Conservation (phyloP, 2,888 invertebrate genomes). For the Cheilosia pagana region DNA sequence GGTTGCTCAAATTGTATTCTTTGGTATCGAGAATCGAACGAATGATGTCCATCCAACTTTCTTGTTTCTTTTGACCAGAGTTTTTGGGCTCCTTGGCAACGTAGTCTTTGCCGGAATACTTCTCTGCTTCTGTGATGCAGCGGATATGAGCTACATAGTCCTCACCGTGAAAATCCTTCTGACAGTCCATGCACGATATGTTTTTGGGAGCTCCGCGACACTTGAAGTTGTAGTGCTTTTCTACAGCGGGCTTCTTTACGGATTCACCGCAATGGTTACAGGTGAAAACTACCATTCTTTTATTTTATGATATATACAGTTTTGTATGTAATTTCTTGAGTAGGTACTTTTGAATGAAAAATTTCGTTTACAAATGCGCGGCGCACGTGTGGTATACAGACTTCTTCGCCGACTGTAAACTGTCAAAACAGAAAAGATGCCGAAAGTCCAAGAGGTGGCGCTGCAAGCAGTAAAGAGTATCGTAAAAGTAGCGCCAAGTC, state of each 20-base stretch:
- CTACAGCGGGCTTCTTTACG: conserved; percentile 95
- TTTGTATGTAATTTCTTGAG: conserved; percentile 1
- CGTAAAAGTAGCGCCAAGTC: rapidly evolving
- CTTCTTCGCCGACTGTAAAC: conserved; percentile 1
- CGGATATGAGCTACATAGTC: conserved; percentile 91
- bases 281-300: conserved; percentile 93
- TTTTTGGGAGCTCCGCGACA: conserved; percentile 88
- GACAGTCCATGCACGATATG: conserved; percentile 96
- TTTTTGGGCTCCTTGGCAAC: conserved; percentile 88
- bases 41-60: conserved; percentile 87
- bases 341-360: conserved; percentile 7
- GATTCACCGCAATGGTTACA: conserved; percentile 96
- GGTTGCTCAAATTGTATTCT: conserved; percentile 81
- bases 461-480: background rate
- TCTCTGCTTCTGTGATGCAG: conserved; percentile 93
- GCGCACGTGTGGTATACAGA: conserved; percentile 63
- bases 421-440: background rate
- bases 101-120: conserved; percentile 93
- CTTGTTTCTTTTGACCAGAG: conserved; percentile 94
- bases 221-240: conserved; percentile 90
- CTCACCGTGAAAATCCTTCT: conserved; percentile 92
- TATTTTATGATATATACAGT: conserved; percentile 29
- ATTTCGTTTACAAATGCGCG: conserved; percentile 38
- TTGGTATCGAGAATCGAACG: conserved; percentile 80
- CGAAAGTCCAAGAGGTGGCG: conserved; percentile 8